Percentiles rank a stretch among this genome's conserved stretches.
Conservation (phyloP, 2,113 vertebrate species). For the Galeopterus variegatus region DNA sequence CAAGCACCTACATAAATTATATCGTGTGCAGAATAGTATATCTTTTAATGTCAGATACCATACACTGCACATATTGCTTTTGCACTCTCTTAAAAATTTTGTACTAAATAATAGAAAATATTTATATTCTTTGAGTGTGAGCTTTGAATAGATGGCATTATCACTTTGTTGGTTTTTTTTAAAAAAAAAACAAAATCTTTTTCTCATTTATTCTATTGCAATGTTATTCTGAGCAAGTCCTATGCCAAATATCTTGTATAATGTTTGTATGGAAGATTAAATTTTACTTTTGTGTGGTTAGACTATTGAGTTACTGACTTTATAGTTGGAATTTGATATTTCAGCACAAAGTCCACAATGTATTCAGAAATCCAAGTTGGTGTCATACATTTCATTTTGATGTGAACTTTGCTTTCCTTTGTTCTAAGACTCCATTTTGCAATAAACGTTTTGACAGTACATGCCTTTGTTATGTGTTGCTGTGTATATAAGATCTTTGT, state of each 20-base stretch:
- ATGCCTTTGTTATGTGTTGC: conserved; percentile 88
- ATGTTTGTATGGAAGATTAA: conserved; percentile 88
- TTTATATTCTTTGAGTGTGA: conserved; percentile 88
- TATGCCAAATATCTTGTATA: conserved; percentile 87
- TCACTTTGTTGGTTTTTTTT: conserved; percentile 82
- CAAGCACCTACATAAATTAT: conserved; percentile 81
- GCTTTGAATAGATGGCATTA: conserved; percentile 86
- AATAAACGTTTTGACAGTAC: conserved; percentile 94
- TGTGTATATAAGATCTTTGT: conserved; percentile 83
- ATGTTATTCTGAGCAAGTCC: conserved; percentile 84
- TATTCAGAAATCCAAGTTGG: conserved; percentile 86
- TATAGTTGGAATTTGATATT: conserved; percentile 87
- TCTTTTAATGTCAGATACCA: conserved; percentile 84
- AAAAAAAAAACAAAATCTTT: conserved; percentile 69
- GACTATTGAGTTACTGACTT: conserved; percentile 83
- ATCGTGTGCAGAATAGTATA: conserved; percentile 86
- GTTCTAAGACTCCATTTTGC: conserved; percentile 91
- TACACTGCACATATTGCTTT: conserved; percentile 88
- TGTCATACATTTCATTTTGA: conserved; percentile 89
- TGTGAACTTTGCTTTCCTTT: conserved; percentile 91
- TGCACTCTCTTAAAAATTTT: conserved; percentile 87
- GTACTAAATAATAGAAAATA: conserved; percentile 86
- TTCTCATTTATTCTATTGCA: conserved; percentile 80
- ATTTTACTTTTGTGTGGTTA: conserved; percentile 87
- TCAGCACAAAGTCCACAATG: conserved; percentile 84